phyloP scores from a whole-genome alignment of 30 jellyfish, hydroid and myxozoan genomes.

The Aurelia sp. region DNA sequence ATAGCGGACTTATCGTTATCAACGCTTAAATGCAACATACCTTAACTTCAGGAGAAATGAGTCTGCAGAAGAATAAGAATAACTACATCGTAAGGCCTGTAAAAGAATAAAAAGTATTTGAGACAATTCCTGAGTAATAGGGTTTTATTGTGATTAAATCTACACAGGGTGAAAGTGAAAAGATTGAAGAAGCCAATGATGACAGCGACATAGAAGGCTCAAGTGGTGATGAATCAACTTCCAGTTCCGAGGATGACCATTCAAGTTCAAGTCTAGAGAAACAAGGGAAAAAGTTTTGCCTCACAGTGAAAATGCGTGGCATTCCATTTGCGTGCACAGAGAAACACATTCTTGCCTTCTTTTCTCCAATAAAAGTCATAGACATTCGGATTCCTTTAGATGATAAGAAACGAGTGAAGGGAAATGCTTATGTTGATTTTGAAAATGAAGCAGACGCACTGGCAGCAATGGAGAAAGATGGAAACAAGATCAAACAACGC shows the following conservation, averaged over 20 bases:
- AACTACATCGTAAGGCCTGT: no score
- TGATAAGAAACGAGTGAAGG: constrained; percentile 79
- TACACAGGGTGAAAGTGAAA: no score
- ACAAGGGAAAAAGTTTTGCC: constrained; percentile 3
- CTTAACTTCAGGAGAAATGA: no score
- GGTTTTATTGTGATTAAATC: no score
- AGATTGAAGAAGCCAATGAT: constrained; percentile 1
- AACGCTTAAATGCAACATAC: no score
- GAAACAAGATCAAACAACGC: constrained; percentile 68
- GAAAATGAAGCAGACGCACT: constrained; percentile 53
- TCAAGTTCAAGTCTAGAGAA: constrained; percentile 26
- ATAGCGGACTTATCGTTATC: no score
- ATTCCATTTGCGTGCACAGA: constrained; percentile 92
- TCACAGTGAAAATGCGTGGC: constrained; percentile 84
- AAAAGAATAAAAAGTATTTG: no score
- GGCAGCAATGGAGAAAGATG: constrained; percentile 75
- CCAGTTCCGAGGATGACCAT: constrained; percentile 45
- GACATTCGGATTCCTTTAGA: constrained; percentile 89
- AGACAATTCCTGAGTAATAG: no score
- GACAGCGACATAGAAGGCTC: neutral
- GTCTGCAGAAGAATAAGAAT: no score
- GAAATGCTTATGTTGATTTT: constrained; percentile 96
- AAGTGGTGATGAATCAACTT: constrained; percentile 2
- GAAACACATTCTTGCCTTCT: constrained; percentile 80
- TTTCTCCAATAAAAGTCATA: constrained; percentile 67